Base-by-base conservation (phyloP, 2,888 invertebrate species). In the Drosophila nigricruria region DNA sequence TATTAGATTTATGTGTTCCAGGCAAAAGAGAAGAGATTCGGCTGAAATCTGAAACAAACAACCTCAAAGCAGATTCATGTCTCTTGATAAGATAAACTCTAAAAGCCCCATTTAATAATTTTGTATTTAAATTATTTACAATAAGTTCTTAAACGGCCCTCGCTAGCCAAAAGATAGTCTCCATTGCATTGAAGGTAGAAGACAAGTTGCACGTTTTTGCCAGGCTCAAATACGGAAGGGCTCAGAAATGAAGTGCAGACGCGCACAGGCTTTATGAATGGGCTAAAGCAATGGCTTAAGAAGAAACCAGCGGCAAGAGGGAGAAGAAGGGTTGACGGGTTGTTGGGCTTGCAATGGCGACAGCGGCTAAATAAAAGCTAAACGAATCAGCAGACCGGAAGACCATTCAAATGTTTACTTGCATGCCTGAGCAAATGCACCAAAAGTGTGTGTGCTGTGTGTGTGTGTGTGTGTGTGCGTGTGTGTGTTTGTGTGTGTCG, bases 381-480 rank as follows among this genome's bases (percentile, higher is more conserved):
- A 85, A 75, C 82, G 82, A 86, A 89, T 89, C 82, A 88, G 79
- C 75, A 82, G 71, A 88, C 89, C 85, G 82, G 76, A 85, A 88
- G 82, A 78, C 85, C 77, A 85, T 78, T 79, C 82, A 88, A 77
- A 76, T 78, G 70, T 78, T 78, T 81, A 75, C 73, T 78, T 73
- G 68, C 66, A 70, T 66, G 76, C 60, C 72, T 68, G 64, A 65
- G 67, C 79, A 66, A 59, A 57, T 77, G 60, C 47, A 32, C 20
- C 23, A 42, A 18, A 32, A 52, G 38, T 53, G 47, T 54, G 18
- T n/a, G 59, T 66, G 42, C 43, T n/a, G n/a, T n/a, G 9, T 10
- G 53, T 30, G 23, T 30, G 20, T 12, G 30, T 40, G 34, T 53
- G 56, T 58, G 49, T 49, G 40, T 54, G 43, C 43, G 43, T 20